phyloP scores from a whole-genome alignment of 2,113 vertebrate genomes.

The Oryzias curvinotus region DNA sequence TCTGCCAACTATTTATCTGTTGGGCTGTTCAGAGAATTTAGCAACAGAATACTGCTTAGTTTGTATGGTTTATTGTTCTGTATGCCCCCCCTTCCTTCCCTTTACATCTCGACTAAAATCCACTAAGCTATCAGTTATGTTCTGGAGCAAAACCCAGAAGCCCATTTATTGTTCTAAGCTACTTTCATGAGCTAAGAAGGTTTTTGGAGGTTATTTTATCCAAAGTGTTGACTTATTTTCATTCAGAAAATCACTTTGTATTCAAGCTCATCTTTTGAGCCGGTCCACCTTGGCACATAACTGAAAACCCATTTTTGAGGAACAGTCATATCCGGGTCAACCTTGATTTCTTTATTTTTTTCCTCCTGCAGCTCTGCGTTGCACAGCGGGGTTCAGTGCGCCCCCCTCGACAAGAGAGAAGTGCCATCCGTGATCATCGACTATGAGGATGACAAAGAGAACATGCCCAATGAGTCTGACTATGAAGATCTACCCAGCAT shows the following conservation, averaged over 20 bases:
- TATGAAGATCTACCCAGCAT: constrained; percentile 94
- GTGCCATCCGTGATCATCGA: constrained; percentile 94
- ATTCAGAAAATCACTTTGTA: too few relatives aligned
- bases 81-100: constrained; percentile 1
- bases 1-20: neutral
- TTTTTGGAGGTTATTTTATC: neutral
- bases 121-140: constrained; percentile 32
- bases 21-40: constrained; percentile 12
- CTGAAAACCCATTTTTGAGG: neutral
- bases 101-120: constrained; percentile 39
- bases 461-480: constrained; percentile 91
- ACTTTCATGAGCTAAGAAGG: constrained; percentile 6
- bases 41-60: constrained; percentile 12
- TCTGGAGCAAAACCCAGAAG: constrained; percentile 12
- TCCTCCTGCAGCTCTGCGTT: constrained; percentile 81
- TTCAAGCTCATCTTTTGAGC: neutral
- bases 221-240: neutral
- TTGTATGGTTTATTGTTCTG: constrained; percentile 11
- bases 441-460: constrained; percentile 98
- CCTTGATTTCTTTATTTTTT: constrained; percentile 4
- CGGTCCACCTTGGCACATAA: constrained; percentile 1
- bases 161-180: constrained; percentile 30
- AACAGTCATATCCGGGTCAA: neutral
- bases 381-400: constrained; percentile 81
- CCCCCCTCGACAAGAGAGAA: constrained; percentile 88